phyloP scores from a whole-genome alignment of 2,113 vertebrate species.

The Festucalex cinctus region DNA sequence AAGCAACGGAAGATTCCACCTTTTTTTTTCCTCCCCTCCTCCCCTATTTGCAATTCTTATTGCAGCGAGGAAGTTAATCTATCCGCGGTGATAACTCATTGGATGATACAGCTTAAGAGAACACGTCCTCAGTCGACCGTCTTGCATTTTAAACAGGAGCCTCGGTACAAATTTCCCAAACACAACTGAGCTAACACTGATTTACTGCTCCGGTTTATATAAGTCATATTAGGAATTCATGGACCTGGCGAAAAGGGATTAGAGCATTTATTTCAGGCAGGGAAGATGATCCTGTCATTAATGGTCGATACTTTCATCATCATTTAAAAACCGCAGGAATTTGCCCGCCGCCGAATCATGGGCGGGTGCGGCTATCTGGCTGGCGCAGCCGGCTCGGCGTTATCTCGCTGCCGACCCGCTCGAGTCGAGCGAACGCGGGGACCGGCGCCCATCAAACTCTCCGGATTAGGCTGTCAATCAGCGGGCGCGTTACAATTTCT shows the following conservation, averaged over 20 bases:
- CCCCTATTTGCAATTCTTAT: slow-evolving; percentile 81
- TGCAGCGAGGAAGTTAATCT: slow-evolving; percentile 83
- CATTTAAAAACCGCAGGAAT: slow-evolving; percentile 99
- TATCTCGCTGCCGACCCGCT: slow-evolving; percentile 90
- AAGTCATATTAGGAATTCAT: slow-evolving; percentile 99
- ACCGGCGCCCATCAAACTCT: slow-evolving; percentile 91
- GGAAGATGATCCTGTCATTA: slow-evolving; percentile 99
- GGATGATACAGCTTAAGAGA: slow-evolving; percentile 86
- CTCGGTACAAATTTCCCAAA: slow-evolving; percentile 89
- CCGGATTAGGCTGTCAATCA: slow-evolving; percentile 99
- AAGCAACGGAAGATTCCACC: slow-evolving; percentile 48
- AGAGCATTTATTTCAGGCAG: slow-evolving; percentile 99
- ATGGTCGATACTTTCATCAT: slow-evolving; percentile 99
- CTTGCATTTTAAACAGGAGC: slow-evolving; percentile 91
- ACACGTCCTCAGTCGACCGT: slow-evolving; percentile 85
- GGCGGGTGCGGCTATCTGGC: slow-evolving; percentile 95
- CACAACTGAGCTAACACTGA: slow-evolving; percentile 99
- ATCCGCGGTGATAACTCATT: slow-evolving; percentile 86
- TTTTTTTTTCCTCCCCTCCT: slow-evolving; percentile 41
- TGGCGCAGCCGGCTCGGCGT: slow-evolving; percentile 95
- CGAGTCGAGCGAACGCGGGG: slow-evolving; percentile 82
- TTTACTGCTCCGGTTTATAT: slow-evolving; percentile 99
- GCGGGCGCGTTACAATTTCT: slow-evolving; percentile 93
- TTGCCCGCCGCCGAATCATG: slow-evolving; percentile 93
- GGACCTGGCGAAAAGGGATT: slow-evolving; percentile 99